phyloP scores from a whole-genome alignment of 2,113 vertebrate species.

The Formicarius rufipectus region DNA sequence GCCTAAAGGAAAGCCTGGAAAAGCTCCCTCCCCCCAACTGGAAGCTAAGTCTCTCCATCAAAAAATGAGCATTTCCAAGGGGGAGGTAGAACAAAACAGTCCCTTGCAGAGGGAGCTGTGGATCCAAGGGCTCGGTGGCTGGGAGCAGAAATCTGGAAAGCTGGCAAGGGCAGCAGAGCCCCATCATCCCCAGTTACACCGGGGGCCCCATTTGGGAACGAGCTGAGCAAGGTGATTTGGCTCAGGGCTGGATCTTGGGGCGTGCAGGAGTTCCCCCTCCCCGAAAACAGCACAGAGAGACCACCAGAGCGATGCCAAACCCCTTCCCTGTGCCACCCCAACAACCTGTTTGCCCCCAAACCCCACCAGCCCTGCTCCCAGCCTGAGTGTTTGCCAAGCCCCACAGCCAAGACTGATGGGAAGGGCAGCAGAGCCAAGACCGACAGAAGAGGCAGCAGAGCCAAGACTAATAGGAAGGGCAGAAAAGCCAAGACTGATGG shows the following conservation, averaged over 20 bases:
- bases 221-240: accelerated
- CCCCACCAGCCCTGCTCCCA: accelerated
- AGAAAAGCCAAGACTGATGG: background rate
- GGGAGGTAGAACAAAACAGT: background rate
- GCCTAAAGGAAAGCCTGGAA: background rate
- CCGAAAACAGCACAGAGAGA: accelerated
- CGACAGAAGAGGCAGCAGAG: background rate
- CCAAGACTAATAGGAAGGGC: background rate
- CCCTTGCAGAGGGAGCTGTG: accelerated
- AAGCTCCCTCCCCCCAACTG: accelerated
- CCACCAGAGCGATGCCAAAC: background rate
- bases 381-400: accelerated
- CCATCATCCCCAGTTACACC: accelerated
- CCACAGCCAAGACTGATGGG: background rate
- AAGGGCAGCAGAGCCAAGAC: background rate
- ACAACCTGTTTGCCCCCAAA: background rate
- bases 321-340: accelerated
- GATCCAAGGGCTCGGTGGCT: accelerated
- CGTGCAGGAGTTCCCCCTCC: accelerated
- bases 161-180: background rate
- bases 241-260: accelerated
- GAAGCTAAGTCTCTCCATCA: background rate
- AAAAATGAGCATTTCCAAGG: background rate
- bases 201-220: accelerated
- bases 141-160: background rate